phyloP scores from a whole-genome alignment of 2,113 vertebrate genomes.

The Cichladusa arquata region DNA sequence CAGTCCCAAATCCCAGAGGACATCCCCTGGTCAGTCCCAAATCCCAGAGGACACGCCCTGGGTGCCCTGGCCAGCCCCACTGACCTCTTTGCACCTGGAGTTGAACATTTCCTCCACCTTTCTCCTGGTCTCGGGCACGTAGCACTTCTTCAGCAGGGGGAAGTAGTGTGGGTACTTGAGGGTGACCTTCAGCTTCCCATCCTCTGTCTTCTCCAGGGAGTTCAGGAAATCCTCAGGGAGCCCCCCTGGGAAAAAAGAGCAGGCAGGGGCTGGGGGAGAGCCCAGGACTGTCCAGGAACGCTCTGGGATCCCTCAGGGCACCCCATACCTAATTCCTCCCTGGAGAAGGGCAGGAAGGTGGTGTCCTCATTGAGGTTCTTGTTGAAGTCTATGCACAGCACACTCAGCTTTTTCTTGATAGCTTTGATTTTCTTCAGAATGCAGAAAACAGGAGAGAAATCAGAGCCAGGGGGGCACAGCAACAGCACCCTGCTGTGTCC shows the following conservation, averaged over 20 bases:
- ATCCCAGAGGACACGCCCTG: not conserved
- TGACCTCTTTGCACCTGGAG: conserved; percentile 93
- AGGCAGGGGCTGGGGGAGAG: not conserved
- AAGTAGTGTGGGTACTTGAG: conserved; percentile 98
- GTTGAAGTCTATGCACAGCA: conserved; percentile 94
- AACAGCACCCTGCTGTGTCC: not conserved
- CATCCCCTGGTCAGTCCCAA: fast-evolving
- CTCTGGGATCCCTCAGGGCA: fast-evolving
- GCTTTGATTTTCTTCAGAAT: conserved; percentile 86
- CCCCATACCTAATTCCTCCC: conserved; percentile 86
- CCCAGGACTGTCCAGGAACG: not conserved
- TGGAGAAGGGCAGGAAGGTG: conserved; percentile 83
- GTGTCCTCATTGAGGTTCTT: conserved; percentile 96
- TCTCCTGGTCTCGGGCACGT: conserved; percentile 86
- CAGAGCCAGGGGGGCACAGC: not conserved
- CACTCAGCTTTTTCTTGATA: conserved; percentile 93
- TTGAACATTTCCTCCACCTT: conserved; percentile 93
- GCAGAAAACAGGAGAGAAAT: not conserved
- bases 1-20: too few species aligned
- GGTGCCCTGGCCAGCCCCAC: not conserved
- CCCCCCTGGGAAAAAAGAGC: conserved; percentile 75
- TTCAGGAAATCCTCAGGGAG: conserved; percentile 93
- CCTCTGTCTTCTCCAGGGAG: conserved; percentile 86
- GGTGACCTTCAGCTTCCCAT: conserved; percentile 87
- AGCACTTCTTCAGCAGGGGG: conserved; percentile 95